Conservation (phyloP, 2,888 invertebrate genomes). For the Tetranychus piercei region DNA sequence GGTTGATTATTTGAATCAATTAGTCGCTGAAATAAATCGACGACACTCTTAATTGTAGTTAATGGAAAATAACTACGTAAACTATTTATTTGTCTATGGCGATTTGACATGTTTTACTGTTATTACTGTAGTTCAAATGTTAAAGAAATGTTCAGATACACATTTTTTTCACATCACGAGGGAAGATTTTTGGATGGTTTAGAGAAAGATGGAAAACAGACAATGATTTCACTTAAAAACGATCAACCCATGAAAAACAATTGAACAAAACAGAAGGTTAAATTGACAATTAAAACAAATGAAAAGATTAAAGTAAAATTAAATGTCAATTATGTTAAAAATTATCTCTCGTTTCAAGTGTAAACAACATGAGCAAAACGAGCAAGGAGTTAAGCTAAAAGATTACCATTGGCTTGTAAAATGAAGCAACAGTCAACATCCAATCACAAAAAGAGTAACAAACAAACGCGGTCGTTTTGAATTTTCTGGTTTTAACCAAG, state of each 20-base stretch:
- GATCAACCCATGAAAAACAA: neutral
- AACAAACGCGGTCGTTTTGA: no score
- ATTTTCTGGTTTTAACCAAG: no score
- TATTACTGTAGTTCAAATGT: neutral
- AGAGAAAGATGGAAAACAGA: no score
- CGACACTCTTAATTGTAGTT: slow-evolving; percentile 51
- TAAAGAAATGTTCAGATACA: neutral
- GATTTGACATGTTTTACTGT: neutral
- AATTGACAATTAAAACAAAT: neutral
- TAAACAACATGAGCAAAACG: neutral
- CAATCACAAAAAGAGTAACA: neutral
- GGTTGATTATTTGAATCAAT: slow-evolving; percentile 46
- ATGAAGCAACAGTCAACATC: neutral
- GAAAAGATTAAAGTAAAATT: neutral
- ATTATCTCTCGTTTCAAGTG: neutral
- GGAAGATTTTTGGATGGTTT: neutral
- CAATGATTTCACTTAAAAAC: no score
- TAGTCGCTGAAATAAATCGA: slow-evolving; percentile 53
- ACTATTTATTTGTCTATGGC: slow-evolving; percentile 41
- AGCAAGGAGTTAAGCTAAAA: neutral
- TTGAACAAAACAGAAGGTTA: neutral
- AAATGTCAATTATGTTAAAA: neutral
- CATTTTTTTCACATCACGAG: neutral
- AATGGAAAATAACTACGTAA: slow-evolving; percentile 45
- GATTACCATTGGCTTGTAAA: neutral